These are phyloP conservation scores for Thalassophryne amazonica DNA, from an alignment of 2,797 vertebrate genomes.

Conservation along the genomic window DNA sequence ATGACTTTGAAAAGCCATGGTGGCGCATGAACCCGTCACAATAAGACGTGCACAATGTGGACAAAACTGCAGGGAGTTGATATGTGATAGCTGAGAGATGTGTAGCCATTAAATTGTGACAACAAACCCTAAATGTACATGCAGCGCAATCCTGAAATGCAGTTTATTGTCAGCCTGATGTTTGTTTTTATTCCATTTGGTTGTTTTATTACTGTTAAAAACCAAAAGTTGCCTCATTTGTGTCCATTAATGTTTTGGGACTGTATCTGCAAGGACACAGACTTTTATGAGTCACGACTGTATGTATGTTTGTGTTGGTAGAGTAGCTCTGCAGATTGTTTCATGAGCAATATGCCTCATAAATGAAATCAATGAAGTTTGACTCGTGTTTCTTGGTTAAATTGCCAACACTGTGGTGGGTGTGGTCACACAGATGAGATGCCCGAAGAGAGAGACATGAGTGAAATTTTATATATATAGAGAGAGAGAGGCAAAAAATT, in stretches of 20 bases:
- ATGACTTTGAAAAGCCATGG: not conserved
- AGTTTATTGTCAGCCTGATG: conserved; percentile 21
- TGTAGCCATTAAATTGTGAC: not conserved
- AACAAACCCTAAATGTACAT: not conserved
- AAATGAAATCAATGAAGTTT: conserved; percentile 62
- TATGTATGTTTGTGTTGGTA: conserved; percentile 93
- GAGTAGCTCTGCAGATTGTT: conserved; percentile 87
- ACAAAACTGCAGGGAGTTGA: not conserved
- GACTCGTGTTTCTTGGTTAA: conserved; percentile 49
- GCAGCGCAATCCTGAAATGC: conserved; percentile 12
- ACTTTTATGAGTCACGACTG: conserved; percentile 86
- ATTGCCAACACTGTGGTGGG: not conserved
- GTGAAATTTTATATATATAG: too few relatives aligned
- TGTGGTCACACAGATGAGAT: too few relatives aligned
- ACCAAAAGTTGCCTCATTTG: conserved; percentile 63
- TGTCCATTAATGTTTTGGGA: conserved; percentile 59
- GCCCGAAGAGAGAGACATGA: too few relatives aligned
- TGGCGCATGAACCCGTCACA: not conserved
- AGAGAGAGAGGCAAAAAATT: too few relatives aligned
- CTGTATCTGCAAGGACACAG: conserved; percentile 79
- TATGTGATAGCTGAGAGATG: conserved; percentile 2
- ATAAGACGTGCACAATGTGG: not conserved
- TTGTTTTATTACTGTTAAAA: conserved; percentile 30
- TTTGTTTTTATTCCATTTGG: conserved; percentile 26
- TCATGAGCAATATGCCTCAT: conserved; percentile 79